These are phyloP conservation scores for Cyphomyrmex costatus DNA, from an alignment of 1,140 invertebrate species.

Conservation along the genomic window DNA sequence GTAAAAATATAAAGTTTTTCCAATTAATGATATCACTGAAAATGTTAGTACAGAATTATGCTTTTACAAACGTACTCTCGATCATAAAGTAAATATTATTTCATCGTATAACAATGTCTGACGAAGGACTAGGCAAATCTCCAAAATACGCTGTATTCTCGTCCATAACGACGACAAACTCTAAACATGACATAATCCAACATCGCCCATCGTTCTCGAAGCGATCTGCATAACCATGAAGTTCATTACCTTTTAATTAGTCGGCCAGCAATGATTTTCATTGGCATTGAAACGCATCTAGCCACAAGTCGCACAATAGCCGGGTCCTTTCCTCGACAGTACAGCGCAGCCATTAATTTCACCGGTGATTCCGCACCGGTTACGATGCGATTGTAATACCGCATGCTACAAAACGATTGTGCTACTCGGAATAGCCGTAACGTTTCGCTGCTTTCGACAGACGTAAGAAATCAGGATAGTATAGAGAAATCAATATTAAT, in stretches of 20 bases:
- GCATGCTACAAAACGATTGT: conserved; percentile 9
- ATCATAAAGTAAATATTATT: neutral
- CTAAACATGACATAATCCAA: neutral
- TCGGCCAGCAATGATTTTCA: conserved; percentile 73
- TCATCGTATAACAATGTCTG: neutral
- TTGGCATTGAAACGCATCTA: conserved; percentile 73
- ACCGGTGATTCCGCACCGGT: conserved; percentile 46
- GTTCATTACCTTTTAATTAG: conserved; percentile 78
- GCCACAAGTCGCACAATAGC: conserved; percentile 65
- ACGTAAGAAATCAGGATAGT: neutral
- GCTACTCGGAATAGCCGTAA: neutral
- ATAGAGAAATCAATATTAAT: neutral
- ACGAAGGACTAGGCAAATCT: neutral
- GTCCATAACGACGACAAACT: conserved; percentile 19
- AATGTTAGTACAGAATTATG: neutral
- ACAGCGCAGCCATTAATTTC: conserved; percentile 71
- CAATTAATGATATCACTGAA: neutral
- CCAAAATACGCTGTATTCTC: neutral
- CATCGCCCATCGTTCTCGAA: conserved; percentile 62
- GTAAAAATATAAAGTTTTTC: neutral
- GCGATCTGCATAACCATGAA: conserved; percentile 73
- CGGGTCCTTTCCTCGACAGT: conserved; percentile 68
- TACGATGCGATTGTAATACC: conserved; percentile 66
- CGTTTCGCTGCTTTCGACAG: neutral
- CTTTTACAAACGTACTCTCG: neutral